A percentile compares a stretch with the other conserved stretches of the same genome.
Conservation (phyloP, 2,113 vertebrate genomes). For the Condylura cristata region DNA sequence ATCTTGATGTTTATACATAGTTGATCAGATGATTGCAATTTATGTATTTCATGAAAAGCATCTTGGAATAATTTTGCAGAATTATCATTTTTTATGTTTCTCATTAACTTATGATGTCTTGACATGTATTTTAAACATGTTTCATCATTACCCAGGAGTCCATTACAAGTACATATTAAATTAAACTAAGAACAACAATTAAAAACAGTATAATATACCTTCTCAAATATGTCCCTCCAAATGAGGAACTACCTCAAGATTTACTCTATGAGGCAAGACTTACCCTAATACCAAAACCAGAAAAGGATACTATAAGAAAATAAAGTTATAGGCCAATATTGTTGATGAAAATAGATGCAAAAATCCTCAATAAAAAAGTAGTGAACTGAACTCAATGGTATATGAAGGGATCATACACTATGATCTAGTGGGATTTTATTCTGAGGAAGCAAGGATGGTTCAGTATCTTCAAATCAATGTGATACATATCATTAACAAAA, state of each 20-base stretch:
- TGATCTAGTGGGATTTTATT: not conserved
- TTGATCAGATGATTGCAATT: conserved; percentile 8
- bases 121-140: conserved; percentile 35
- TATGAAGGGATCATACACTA: not conserved
- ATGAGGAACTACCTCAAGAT: not conserved
- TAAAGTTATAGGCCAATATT: not conserved
- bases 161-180: conserved; percentile 22
- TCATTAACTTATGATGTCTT: conserved; percentile 19
- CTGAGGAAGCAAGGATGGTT: not conserved
- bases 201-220: not conserved
- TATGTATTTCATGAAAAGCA: not conserved
- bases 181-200: conserved; percentile 1
- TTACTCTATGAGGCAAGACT: not conserved
- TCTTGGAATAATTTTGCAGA: conserved; percentile 37
- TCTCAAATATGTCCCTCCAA: not conserved
- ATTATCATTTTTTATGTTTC: conserved; percentile 14
- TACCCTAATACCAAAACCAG: not conserved
- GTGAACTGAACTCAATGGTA: not conserved
- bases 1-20: not conserved
- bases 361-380: not conserved
- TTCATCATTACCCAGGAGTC: conserved; percentile 1
- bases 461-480: not conserved
- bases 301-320: not conserved
- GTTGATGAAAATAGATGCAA: not conserved
- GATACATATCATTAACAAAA: not conserved